Base-by-base conservation (phyloP, 2,888 invertebrate species). In the Caenorhabditis sinica region DNA sequence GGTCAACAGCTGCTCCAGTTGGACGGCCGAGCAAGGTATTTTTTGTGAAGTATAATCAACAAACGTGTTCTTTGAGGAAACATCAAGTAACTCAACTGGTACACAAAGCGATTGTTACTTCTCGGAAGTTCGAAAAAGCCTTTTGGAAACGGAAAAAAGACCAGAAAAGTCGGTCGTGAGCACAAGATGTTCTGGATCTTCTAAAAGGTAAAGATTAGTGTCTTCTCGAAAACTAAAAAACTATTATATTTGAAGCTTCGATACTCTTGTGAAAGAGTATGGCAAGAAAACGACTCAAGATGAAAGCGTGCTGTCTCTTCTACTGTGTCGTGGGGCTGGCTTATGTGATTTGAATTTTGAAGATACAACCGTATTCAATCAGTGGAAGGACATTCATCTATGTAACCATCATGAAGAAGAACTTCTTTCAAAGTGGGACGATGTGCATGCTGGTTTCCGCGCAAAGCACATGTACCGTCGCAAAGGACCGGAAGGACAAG, bases 301-400 rank as follows among this genome's bases (percentile, higher is more conserved):
- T 30, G 33, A 60, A 30, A 6, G 30, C 15, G 13, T 30, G 1
- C 3, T 60, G 17, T 15, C 28, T 6, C 30, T 60, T 11, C 4
- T 60, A 6, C 5, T 60, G n/a, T 60, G 60, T 60, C 28, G 60
- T 5, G 60, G 60, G 2, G 28, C 60, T 30, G 60, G 60, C 8
- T 2, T n/a, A 5, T 60, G 53, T 17, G 23, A 53, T 53, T 53
- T 53, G 23, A 13, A 53, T 23, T 53, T 53, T 53, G 3, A 4
- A 11, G n/a, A 60, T n/a, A 11, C 11, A 4, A 11, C n/a, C 13
- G 60, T 60, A 13, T 2, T 33, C 6, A 15, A 28, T 17, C 4
- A 28, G 17, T 60, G 30, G 28, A 33, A 28, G 4, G 8, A 28
- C 30, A n/a, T 30, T 9, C 3, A 2, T 30, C 28, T 60, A 11